These are phyloP conservation scores for Pseudochromis fuscus DNA, from an alignment of 2,797 vertebrate species.

Conservation along the genomic window DNA sequence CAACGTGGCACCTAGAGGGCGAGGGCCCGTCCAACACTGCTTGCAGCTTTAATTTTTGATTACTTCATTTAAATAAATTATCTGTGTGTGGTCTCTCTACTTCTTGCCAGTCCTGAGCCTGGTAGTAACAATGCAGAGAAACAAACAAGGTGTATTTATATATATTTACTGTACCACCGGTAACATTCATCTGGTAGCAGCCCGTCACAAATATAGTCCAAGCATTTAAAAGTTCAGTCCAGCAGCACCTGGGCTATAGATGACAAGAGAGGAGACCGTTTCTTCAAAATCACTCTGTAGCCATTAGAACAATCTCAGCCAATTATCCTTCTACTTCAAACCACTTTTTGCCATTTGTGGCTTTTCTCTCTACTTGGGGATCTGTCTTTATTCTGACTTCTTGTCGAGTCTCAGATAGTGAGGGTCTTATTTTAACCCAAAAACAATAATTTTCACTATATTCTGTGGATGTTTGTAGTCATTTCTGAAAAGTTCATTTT, in stretches of 20 bases:
- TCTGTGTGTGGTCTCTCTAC: too few relatives aligned
- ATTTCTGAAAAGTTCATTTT: background rate
- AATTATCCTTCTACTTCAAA: background rate
- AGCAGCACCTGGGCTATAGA: background rate
- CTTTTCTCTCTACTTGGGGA: too few relatives aligned
- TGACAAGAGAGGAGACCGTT: background rate
- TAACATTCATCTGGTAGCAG: background rate
- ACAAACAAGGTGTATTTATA: constrained; percentile 5
- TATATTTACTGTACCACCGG: too few relatives aligned
- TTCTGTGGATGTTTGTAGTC: too few relatives aligned
- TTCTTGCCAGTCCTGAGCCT: too few relatives aligned
- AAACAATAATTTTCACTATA: background rate
- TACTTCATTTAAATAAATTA: too few relatives aligned
- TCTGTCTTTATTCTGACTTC: background rate
- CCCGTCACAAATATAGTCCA: background rate
- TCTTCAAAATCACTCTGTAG: background rate
- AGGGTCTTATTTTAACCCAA: background rate
- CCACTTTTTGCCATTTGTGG: background rate
- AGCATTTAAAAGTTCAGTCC: background rate
- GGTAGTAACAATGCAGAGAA: constrained; percentile 2
- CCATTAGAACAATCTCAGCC: background rate
- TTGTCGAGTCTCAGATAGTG: background rate
- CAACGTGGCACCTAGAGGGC: too few relatives aligned
- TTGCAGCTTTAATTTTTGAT: too few relatives aligned
- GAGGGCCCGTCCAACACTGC: too few relatives aligned